Conservation (phyloP, 2,888 invertebrate genomes). For the Tanytarsus gracilentus region DNA sequence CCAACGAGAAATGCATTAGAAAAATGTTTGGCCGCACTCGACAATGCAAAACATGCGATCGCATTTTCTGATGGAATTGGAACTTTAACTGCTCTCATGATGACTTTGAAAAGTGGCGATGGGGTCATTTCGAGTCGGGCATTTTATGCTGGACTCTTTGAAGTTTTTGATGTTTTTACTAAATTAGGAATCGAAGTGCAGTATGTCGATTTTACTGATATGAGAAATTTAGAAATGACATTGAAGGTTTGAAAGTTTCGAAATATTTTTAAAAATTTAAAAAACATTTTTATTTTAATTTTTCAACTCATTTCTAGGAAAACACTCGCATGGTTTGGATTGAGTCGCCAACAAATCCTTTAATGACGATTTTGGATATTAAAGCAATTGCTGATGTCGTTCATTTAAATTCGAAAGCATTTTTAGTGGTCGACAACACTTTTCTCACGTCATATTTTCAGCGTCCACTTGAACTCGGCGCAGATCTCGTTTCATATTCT, state of each 20-base stretch:
- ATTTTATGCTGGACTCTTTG: constrained; percentile 80
- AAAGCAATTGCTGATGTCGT: constrained; percentile 56
- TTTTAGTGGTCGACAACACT: constrained; percentile 78
- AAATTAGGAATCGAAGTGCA: background rate
- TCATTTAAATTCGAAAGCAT: constrained; percentile 44
- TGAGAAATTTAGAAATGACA: background rate
- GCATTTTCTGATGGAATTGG: constrained; percentile 88
- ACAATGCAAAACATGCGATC: constrained; percentile 75
- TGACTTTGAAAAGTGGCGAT: constrained; percentile 74
- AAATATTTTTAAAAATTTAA: too few relatives aligned
- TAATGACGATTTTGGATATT: constrained; percentile 83
- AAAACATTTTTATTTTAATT: too few relatives aligned
- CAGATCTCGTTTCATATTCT: constrained; percentile 77
- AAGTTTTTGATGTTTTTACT: background rate
- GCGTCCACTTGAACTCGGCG: constrained; percentile 75
- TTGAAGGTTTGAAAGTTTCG: too few relatives aligned
- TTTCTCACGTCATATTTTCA: constrained; percentile 79
- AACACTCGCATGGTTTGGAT: constrained; percentile 69
- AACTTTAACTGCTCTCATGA: constrained; percentile 64
- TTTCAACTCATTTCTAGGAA: too few relatives aligned
- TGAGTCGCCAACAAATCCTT: constrained; percentile 92
- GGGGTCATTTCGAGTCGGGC: constrained; percentile 87
- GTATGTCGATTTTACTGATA: background rate
- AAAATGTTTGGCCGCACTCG: constrained; percentile 79
- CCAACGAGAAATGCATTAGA: constrained; percentile 86